Conservation (phyloP, 2,888 invertebrate species). For the Drosophila formosana region DNA sequence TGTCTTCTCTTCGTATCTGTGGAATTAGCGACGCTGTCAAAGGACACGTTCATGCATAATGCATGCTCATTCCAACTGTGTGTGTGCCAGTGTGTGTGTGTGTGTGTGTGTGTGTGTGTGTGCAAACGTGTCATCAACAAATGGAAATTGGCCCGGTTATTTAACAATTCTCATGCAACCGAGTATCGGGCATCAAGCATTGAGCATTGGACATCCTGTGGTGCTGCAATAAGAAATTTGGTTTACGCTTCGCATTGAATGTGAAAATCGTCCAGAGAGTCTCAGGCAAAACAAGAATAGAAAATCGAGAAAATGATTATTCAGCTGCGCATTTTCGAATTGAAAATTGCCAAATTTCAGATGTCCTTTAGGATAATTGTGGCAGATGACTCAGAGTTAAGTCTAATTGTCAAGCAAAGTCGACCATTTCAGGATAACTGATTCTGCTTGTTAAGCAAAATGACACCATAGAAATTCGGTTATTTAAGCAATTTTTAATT, state of each 20-base stretch:
- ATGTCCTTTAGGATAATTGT: neutral
- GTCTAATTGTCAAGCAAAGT: neutral
- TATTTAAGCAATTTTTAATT: neutral
- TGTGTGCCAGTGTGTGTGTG: constrained; percentile 19
- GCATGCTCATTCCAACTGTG: constrained; percentile 6
- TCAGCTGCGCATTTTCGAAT: constrained; percentile 25
- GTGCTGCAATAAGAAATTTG: constrained; percentile 30
- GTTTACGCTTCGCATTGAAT: constrained; percentile 4
- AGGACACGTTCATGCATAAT: constrained; percentile 73
- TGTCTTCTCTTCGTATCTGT: constrained; percentile 25
- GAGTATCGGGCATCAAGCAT: constrained; percentile 12
- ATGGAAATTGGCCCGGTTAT: constrained; percentile 41
- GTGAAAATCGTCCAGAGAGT: constrained; percentile 15
- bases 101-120: constrained; percentile 20
- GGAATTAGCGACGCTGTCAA: constrained; percentile 71
- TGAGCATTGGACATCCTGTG: constrained; percentile 42
- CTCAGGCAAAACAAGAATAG: neutral
- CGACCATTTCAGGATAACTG: neutral
- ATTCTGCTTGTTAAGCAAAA: neutral
- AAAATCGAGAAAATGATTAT: constrained; percentile 16
- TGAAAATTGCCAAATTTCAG: constrained; percentile 13
- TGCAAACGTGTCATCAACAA: constrained; percentile 60
- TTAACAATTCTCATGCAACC: constrained; percentile 48
- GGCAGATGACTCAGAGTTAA: neutral
- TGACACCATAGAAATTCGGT: neutral